Conservation (phyloP, 2,113 vertebrate genomes). For the Ctenomys sociabilis region DNA sequence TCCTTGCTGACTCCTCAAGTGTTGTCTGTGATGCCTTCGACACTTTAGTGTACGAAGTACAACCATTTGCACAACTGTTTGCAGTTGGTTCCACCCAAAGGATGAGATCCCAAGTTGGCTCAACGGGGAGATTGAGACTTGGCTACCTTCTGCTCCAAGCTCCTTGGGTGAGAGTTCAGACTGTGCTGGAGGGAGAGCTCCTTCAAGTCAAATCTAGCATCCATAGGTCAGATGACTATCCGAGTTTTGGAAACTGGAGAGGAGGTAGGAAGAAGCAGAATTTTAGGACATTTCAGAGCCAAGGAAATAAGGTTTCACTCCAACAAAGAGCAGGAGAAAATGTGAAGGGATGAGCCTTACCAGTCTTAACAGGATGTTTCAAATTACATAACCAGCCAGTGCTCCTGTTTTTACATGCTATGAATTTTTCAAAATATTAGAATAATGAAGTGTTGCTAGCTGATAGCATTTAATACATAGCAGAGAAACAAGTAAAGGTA, state of each 20-base stretch:
- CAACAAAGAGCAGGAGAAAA: conserved; percentile 61
- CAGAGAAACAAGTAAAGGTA: background rate
- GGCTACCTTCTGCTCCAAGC: background rate
- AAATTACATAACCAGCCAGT: conserved; percentile 26
- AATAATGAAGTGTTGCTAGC: background rate
- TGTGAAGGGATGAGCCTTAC: background rate
- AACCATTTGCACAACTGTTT: conserved; percentile 51
- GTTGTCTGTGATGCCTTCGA: conserved; percentile 68
- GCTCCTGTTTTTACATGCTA: background rate
- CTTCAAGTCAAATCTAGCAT: conserved; percentile 51
- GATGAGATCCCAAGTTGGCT: conserved; percentile 25
- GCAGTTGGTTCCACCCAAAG: background rate
- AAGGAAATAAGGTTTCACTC: conserved; percentile 13
- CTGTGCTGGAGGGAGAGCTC: background rate
- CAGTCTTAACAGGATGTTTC: conserved; percentile 34
- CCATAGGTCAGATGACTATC: background rate
- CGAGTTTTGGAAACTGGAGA: background rate
- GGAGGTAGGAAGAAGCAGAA: conserved; percentile 53
- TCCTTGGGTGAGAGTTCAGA: background rate
- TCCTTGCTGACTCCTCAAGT: conserved; percentile 78
- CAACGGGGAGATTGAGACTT: background rate
- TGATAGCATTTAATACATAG: background rate
- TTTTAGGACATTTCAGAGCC: conserved; percentile 35
- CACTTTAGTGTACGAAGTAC: conserved; percentile 61
- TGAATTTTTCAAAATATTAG: conserved; percentile 47